Evolutionary conservation across 1,140 invertebrate species (phyloP).

Genomic region (Pogonus chalceus): DNA sequence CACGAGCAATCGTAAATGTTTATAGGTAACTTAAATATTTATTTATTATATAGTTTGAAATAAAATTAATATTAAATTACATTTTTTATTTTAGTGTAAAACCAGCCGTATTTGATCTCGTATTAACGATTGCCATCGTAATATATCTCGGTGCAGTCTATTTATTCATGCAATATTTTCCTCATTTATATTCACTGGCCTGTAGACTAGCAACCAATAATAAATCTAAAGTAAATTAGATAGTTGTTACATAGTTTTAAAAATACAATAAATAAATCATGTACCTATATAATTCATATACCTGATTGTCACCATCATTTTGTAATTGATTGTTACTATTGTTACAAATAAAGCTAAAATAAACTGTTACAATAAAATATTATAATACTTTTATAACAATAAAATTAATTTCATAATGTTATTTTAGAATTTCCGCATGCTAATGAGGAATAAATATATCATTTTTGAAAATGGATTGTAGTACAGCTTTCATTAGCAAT

Average conservation of each 20-base stretch:
- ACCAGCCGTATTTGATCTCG: constrained; percentile 93
- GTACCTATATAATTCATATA: no score
- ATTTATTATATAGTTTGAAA: not conserved
- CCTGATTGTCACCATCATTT: no score
- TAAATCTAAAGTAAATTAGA: not conserved
- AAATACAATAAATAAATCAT: no score
- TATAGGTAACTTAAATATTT: constrained; percentile 59
- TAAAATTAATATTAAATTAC: not conserved
- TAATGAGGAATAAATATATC: no score
- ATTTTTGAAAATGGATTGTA: no score
- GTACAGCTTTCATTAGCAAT: no score
- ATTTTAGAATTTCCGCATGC: no score
- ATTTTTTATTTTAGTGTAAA: constrained; percentile 70
- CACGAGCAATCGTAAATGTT: constrained; percentile 67
- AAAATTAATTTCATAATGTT: no score
- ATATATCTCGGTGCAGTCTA: constrained; percentile 76
- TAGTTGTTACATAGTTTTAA: not conserved
- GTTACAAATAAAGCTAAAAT: no score
- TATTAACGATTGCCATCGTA: constrained; percentile 77
- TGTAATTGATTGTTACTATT: no score
- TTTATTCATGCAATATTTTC: constrained; percentile 66
- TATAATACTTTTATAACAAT: no score
- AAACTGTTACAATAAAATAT: no score
- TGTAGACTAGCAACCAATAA: constrained; percentile 12
- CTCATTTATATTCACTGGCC: constrained; percentile 38